These are phyloP conservation scores for Pangasius krempfi DNA, from an alignment of 2,797 vertebrate genomes.

Conservation along the genomic window DNA sequence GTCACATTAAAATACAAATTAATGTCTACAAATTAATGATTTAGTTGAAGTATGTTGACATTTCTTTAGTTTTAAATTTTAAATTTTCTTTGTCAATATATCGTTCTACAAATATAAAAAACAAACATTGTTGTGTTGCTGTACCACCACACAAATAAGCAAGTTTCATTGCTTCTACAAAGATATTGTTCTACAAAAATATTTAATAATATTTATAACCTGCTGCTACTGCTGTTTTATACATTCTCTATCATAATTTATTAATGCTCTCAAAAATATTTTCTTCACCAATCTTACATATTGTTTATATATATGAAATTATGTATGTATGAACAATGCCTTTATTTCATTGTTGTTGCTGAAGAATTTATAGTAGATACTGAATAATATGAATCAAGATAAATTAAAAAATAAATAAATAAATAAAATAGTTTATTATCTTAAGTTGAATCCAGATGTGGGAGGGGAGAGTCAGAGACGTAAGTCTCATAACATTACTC, in stretches of 20 bases:
- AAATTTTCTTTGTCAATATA: not conserved
- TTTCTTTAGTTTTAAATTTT: not conserved
- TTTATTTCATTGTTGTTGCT: not conserved
- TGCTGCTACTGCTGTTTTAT: not conserved
- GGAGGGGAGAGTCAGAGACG: constrained; percentile 58
- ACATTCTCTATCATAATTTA: not conserved
- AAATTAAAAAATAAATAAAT: not conserved
- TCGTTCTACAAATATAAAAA: not conserved
- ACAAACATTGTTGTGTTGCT: not conserved
- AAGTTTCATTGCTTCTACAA: not conserved
- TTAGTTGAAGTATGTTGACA: not conserved
- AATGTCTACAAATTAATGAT: not conserved
- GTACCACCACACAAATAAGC: not conserved
- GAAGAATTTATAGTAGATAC: not conserved
- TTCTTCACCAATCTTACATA: not conserved
- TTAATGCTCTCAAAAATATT: not conserved
- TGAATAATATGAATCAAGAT: not conserved
- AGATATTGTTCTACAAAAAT: not conserved
- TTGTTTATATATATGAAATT: not conserved
- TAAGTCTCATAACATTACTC: constrained; percentile 58
- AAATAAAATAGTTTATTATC: not conserved
- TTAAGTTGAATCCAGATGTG: constrained; percentile 24
- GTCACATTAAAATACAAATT: not conserved
- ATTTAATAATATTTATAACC: not conserved
- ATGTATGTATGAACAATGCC: not conserved